Base-by-base conservation (phyloP, 2,113 vertebrate genomes). In the Leptobrachium leishanense region DNA sequence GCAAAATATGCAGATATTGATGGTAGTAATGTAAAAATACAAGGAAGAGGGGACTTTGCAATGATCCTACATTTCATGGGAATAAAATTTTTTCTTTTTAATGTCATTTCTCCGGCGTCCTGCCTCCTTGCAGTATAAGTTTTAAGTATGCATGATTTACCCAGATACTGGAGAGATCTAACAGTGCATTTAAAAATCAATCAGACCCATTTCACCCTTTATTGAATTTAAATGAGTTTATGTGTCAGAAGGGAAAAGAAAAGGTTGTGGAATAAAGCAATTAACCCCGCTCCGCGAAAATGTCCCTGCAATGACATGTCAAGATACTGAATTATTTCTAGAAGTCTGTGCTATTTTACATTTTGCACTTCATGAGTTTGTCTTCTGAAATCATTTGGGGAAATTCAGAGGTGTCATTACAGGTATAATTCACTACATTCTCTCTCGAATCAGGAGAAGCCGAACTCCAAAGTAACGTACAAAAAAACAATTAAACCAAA, bases 161-260 rank as follows among this genome's bases (percentile, higher is more conserved):
- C 31, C 39, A 66, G 64, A 66, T 43, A 31, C 43, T 1, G 42
- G 40, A 68, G 6, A 64, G 31, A 64, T 64, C 62, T 43, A 43
- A 68, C 66, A 68, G 41, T 68, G 64, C 66, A 43, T 42, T 68
- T 68, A 68, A 39, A 43, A 68, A 68, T 68, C 66, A 2, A 42
- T 68, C 41, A 13, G 8, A 68, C 40, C 13, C 13, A 43, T 68
- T 68, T 68, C 41, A 68, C 41, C 66, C 42, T 13, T 43, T 43
- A 68, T 12, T 68, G 67, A 68, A 68, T 44, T 68, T 43, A 68
- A 68, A 43, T 68, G 67, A 68, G 11, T 15, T 68, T 43, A 68
- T 40, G 42, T 68, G 67, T 68, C 42, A 44, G 12, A 68, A 68
- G 67, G 42, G 67, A 43, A 68, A 68, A 68, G 62, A 64, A 64